Conservation (phyloP, 1,140 invertebrate genomes). For the Drosophila trapezifrons region DNA sequence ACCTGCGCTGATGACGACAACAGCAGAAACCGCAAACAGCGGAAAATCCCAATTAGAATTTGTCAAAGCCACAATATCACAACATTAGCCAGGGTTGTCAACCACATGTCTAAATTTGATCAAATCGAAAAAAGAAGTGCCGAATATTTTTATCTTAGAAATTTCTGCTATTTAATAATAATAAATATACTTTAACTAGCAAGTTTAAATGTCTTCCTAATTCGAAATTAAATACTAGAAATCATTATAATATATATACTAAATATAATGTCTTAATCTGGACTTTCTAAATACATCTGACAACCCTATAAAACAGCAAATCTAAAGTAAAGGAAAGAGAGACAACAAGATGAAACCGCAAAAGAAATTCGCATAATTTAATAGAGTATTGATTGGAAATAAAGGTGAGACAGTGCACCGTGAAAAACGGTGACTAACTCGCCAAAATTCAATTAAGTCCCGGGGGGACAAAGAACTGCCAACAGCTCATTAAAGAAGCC, state of each 20-base stretch:
- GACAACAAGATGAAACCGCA: conserved; percentile 10
- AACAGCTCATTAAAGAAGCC: conserved; percentile 36
- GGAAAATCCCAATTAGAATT: conserved; percentile 70
- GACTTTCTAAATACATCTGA: too few relatives aligned
- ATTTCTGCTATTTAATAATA: too few relatives aligned
- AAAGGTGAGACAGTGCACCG: conserved; percentile 18
- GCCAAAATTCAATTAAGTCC: conserved; percentile 45
- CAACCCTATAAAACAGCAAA: not conserved
- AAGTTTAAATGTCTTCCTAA: too few relatives aligned
- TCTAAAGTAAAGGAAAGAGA: not conserved
- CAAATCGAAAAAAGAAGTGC: too few relatives aligned
- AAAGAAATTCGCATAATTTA: conserved; percentile 36
- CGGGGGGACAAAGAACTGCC: conserved; percentile 4
- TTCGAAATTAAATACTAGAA: too few relatives aligned
- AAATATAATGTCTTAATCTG: too few relatives aligned
- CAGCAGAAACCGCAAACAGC: conserved; percentile 35
- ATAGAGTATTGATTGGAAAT: conserved; percentile 38
- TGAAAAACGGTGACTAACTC: conserved; percentile 36
- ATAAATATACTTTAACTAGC: too few relatives aligned
- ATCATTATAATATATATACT: too few relatives aligned
- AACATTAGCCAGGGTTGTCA: conserved; percentile 21
- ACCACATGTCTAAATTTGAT: not conserved
- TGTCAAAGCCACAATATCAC: conserved; percentile 37
- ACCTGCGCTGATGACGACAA: conserved; percentile 32
- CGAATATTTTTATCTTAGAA: too few relatives aligned